These are phyloP conservation scores for Poecilia picta DNA, from an alignment of 2,797 vertebrate species.

Conservation along the genomic window DNA sequence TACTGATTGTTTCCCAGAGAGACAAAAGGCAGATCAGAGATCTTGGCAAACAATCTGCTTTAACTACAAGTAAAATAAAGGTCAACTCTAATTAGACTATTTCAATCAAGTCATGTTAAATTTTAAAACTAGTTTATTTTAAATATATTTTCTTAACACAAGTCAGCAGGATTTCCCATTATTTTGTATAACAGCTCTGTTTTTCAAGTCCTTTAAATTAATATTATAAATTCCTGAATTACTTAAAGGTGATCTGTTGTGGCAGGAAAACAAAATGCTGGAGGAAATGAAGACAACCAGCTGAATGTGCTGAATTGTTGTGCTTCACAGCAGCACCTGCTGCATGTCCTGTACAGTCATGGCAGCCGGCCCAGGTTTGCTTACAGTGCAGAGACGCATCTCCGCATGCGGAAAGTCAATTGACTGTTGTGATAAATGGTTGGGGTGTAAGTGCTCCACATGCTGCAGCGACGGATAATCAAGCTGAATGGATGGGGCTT, in stretches of 20 bases:
- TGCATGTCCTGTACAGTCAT: background rate
- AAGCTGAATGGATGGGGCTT: constrained; percentile 67
- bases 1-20: too few species aligned
- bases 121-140: too few species aligned
- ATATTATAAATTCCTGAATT: background rate
- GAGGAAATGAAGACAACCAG: background rate
- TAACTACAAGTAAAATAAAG: too few species aligned
- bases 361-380: constrained; percentile 5
- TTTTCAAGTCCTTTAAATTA: background rate
- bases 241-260: background rate
- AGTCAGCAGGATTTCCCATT: background rate
- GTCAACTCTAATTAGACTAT: too few species aligned
- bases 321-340: background rate
- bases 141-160: too few species aligned
- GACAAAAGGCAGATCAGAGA: too few species aligned
- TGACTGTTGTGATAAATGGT: constrained; percentile 63
- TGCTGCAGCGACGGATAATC: constrained; percentile 60
- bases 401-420: constrained; percentile 23
- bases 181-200: background rate
- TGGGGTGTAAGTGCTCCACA: constrained; percentile 59
- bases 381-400: constrained; percentile 23
- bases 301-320: constrained; percentile 12
- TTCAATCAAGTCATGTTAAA: too few species aligned
- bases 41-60: too few species aligned
- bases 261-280: background rate